phyloP scores from a whole-genome alignment of 2,888 invertebrate genomes.

The Meandrusa payeni region DNA sequence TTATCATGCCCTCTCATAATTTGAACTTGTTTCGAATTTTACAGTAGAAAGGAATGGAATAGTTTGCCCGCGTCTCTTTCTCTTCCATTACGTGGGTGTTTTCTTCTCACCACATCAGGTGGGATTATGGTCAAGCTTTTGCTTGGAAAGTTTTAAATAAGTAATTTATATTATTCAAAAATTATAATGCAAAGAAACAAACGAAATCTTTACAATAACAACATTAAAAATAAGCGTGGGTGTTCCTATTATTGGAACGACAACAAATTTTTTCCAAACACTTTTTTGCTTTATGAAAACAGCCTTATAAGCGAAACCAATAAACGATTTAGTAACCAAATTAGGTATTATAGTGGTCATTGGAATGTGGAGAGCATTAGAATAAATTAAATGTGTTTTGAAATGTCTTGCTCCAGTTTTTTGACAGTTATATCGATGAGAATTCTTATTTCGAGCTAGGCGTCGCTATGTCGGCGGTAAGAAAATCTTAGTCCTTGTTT shows the following conservation, averaged over 20 bases:
- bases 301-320: slow-evolving; percentile 9
- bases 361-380: slow-evolving; percentile 43
- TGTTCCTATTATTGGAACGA: slow-evolving; percentile 6
- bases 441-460: slow-evolving; percentile 19
- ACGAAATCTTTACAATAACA: background rate
- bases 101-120: no score
- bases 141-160: no score
- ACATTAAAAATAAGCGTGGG: background rate
- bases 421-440: slow-evolving; percentile 34
- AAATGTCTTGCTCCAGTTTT: slow-evolving; percentile 49
- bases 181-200: no score
- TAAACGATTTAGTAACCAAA: slow-evolving; percentile 17
- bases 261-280: slow-evolving; percentile 3
- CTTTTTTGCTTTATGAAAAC: slow-evolving; percentile 12
- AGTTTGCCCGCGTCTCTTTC: no score
- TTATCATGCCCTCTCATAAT: no score
- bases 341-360: slow-evolving; percentile 17
- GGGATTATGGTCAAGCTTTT: no score
- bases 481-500: slow-evolving; percentile 8
- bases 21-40: no score
- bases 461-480: slow-evolving; percentile 5
- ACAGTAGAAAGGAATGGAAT: no score
- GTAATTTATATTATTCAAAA: no score
- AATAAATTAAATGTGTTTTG: slow-evolving; percentile 48
- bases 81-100: no score